Conservation (phyloP, 2,888 invertebrate species). For the Oxycera nigricornis region DNA sequence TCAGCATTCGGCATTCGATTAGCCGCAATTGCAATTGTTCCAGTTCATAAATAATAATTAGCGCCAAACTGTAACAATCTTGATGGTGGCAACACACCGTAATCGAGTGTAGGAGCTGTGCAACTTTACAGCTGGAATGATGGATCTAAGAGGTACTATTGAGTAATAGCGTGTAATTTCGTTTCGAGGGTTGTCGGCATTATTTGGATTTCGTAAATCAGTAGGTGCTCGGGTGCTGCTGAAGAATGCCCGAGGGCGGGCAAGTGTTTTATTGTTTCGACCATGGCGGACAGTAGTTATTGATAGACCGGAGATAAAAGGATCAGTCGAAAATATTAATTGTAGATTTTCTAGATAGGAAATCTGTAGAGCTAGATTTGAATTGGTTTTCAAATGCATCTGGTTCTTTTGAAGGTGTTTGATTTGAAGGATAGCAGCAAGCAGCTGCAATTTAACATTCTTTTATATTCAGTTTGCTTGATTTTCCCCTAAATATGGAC, state of each 20-base stretch:
- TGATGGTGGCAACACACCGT: constrained; percentile 7
- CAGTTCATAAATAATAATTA: constrained; percentile 42
- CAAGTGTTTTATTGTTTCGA: background rate
- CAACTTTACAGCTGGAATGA: no score
- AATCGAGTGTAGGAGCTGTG: constrained; percentile 15
- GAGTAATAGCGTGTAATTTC: constrained; percentile 13
- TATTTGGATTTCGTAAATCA: constrained; percentile 14
- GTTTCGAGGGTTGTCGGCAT: constrained; percentile 30
- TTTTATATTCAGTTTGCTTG: background rate
- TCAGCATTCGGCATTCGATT: constrained; percentile 17
- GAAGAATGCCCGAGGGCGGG: background rate
- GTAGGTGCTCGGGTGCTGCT: background rate
- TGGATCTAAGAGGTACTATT: background rate
- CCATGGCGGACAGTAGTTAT: background rate
- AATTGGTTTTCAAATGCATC: background rate
- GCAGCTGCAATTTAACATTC: background rate
- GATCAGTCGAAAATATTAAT: background rate
- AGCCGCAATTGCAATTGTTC: constrained; percentile 16
- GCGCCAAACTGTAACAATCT: constrained; percentile 26
- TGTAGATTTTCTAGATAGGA: background rate
- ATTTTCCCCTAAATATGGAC: background rate
- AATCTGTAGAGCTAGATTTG: background rate
- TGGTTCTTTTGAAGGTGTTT: background rate
- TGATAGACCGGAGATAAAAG: background rate
- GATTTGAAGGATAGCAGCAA: background rate